Evolutionary conservation across 2,888 invertebrate species (phyloP), one percentile per base, ranked within the genome.

Genomic region (Sepioteuthis lessoniana): DNA sequence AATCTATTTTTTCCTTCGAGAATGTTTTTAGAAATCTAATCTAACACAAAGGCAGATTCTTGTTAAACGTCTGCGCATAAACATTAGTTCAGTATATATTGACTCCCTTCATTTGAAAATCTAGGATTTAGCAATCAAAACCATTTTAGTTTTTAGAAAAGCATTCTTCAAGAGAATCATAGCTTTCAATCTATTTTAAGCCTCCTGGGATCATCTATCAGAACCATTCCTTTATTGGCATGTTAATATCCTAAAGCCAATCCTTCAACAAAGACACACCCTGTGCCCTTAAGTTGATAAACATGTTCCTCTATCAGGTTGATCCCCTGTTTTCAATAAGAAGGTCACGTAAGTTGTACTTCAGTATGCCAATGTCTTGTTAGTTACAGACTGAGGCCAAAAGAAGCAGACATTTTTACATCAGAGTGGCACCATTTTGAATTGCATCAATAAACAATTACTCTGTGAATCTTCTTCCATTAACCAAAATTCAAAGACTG

Each of bases 401-500:
- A 35, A 76, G n/a, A n/a, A 35, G n/a, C 76, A 76, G 76, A 76
- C 76, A 76, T 10, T 76, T 42, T 31, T 31, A 31, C n/a, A 76
- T 76, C 76, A 76, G 76, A 31, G 16, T 16, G 76, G 35, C 76
- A 76, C 76, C n/a, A 76, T 76, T 76, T 76, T n/a, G n/a, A 76
- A 35, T 35, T 76, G 76, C 76, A 76, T n/a, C n/a, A n/a, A 76
- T n/a, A 76, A 76, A 76, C 76, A 76, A 76, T 76, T 76, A 76
- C 16, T 76, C 76, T 76, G 76, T 35, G 76, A 76, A n/a, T 76
- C n/a, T 76, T 76, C 76, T 35, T 76, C 76, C 76, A 76, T 76
- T 76, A 76, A 76, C n/a, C 76, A 76, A 76, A 76, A 76, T 76
- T 76, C 76, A 76, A 76, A 76, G 76, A 76, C 76, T n/a, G 76